These are phyloP conservation scores for Leucopsar rothschildi DNA, from an alignment of 2,113 vertebrate species.

Conservation along the genomic window DNA sequence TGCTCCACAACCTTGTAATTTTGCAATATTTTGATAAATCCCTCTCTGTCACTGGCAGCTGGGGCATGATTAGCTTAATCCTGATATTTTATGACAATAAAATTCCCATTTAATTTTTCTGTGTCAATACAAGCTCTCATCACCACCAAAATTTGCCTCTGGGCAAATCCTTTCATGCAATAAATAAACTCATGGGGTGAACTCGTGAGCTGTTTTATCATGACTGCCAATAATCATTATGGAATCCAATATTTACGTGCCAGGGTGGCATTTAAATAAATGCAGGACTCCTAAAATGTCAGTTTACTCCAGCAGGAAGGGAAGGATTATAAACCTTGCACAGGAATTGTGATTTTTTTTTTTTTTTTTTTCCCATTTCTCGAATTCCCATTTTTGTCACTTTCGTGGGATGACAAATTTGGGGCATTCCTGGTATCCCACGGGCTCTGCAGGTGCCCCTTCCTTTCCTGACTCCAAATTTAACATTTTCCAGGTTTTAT, in stretches of 20 bases:
- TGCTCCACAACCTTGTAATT: not conserved
- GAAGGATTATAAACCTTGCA: not conserved
- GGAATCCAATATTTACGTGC: not conserved
- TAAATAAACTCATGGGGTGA: not conserved
- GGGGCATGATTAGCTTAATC: not conserved
- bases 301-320: not conserved
- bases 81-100: not conserved
- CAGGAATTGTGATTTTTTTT: fast-evolving
- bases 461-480: not conserved
- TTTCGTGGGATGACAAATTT: not conserved
- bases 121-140: not conserved
- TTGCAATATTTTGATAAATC: not conserved
- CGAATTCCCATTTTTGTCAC: not conserved
- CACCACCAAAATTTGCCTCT: not conserved
- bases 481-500: not conserved
- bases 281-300: not conserved
- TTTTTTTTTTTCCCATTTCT: not conserved
- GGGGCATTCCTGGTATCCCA: not conserved
- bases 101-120: not conserved
- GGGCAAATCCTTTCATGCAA: not conserved
- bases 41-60: not conserved
- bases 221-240: not conserved
- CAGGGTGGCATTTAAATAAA: not conserved
- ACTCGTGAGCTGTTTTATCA: not conserved
- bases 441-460: fast-evolving